These are phyloP conservation scores for Rhinopomastus cyanomelas DNA, from an alignment of 2,113 vertebrate genomes.

Conservation along the genomic window DNA sequence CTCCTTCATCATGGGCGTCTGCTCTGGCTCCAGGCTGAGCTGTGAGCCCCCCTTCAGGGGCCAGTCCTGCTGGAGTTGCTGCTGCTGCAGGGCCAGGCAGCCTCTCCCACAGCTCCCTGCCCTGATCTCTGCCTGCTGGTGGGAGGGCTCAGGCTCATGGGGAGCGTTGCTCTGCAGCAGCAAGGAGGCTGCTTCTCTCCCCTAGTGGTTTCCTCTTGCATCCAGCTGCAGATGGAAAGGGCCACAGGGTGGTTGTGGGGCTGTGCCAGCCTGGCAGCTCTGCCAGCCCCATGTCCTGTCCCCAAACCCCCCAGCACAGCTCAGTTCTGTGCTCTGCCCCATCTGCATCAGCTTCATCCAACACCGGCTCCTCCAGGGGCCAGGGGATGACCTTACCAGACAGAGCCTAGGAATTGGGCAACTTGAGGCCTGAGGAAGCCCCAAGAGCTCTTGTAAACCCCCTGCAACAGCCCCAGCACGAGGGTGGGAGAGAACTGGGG, in stretches of 20 bases:
- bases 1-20: not conserved
- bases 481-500: fast-evolving
- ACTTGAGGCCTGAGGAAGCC: too few relatives aligned
- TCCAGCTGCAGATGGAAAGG: slow-evolving; percentile 56
- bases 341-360: too few relatives aligned
- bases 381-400: too few relatives aligned
- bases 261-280: not conserved
- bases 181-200: not conserved
- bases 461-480: not conserved
- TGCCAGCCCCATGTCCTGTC: not conserved
- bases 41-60: not conserved
- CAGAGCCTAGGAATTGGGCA: too few relatives aligned
- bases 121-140: fast-evolving
- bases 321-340: too few relatives aligned
- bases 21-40: not conserved
- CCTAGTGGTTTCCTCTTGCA: slow-evolving; percentile 21
- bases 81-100: not conserved
- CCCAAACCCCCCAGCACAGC: too few relatives aligned
- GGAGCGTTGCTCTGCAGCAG: not conserved
- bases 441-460: not conserved
- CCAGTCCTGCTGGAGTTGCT: too few relatives aligned
- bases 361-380: too few relatives aligned
- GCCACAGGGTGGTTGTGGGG: not conserved
- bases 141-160: not conserved
- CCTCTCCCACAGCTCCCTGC: not conserved